Evolutionary conservation across 2,113 vertebrate species (phyloP).

Genomic region (Axis porcinus): DNA sequence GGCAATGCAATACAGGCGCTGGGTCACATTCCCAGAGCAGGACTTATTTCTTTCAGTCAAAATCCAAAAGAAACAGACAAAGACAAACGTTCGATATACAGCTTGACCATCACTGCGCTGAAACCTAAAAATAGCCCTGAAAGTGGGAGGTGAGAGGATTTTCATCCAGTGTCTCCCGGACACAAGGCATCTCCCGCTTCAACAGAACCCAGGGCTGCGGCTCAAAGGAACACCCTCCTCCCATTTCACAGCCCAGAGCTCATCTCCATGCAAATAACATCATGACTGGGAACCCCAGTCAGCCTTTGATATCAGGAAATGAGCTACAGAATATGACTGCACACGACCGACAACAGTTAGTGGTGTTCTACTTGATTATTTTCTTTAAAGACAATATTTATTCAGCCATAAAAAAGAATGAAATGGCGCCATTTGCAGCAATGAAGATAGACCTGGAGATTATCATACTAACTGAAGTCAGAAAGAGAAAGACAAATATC

Average conservation of each 20-base stretch:
- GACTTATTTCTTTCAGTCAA: not conserved
- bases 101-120: not conserved
- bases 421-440: not conserved
- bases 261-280: not conserved
- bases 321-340: fast-evolving
- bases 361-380: not conserved
- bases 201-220: not conserved
- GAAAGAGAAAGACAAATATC: not conserved
- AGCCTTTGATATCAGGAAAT: not conserved
- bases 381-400: not conserved
- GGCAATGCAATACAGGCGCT: not conserved
- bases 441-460: no score
- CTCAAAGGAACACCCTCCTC: not conserved
- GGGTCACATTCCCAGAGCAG: fast-evolving
- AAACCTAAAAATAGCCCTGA: not conserved
- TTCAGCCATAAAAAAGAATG: not conserved
- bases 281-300: not conserved
- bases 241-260: not conserved
- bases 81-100: fast-evolving
- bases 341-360: not conserved
- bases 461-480: not conserved
- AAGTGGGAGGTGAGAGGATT: not conserved
- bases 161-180: not conserved
- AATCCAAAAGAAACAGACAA: not conserved
- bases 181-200: not conserved